Percentiles rank a stretch among this genome's conserved stretches.
phyloP scores from a whole-genome alignment of 2,113 vertebrate species.

The Clupea harengus region DNA sequence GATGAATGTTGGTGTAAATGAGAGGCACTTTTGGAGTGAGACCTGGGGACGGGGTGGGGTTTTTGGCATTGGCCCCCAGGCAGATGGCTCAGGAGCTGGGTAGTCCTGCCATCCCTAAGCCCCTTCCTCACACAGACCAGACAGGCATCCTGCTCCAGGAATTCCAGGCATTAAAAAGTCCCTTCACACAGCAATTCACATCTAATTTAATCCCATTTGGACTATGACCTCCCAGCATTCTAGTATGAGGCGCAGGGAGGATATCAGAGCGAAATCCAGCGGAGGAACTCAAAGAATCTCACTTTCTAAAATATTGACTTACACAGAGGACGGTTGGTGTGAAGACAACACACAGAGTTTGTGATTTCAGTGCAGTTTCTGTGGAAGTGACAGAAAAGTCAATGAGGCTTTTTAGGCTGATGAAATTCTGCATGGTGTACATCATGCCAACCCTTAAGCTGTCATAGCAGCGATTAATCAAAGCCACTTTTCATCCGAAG shows the following conservation, averaged over 20 bases:
- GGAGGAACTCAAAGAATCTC: too few relatives aligned
- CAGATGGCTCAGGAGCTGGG: slow-evolving; percentile 43
- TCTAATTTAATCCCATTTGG: not conserved
- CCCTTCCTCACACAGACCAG: not conserved
- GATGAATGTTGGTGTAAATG: not conserved
- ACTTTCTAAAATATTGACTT: too few relatives aligned
- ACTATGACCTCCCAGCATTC: not conserved
- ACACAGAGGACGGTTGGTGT: not conserved
- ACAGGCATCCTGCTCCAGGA: not conserved
- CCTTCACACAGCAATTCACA: not conserved
- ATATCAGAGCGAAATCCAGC: not conserved
- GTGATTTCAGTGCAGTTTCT: slow-evolving; percentile 2
- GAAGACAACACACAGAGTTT: not conserved
- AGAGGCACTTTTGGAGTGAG: not conserved
- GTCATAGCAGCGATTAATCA: slow-evolving; percentile 28
- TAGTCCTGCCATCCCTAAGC: not conserved
- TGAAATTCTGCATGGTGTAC: not conserved
- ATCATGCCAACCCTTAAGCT: slow-evolving; percentile 2
- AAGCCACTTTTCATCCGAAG: not conserved
- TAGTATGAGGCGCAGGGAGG: not conserved
- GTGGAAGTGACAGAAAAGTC: not conserved
- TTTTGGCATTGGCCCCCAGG: slow-evolving; percentile 29
- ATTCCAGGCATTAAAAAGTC: slow-evolving; percentile 6
- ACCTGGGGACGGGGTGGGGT: not conserved
- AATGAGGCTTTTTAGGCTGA: slow-evolving; percentile 16